Base-by-base conservation (phyloP, 2,113 vertebrate species). In the Pterocles gutturalis region DNA sequence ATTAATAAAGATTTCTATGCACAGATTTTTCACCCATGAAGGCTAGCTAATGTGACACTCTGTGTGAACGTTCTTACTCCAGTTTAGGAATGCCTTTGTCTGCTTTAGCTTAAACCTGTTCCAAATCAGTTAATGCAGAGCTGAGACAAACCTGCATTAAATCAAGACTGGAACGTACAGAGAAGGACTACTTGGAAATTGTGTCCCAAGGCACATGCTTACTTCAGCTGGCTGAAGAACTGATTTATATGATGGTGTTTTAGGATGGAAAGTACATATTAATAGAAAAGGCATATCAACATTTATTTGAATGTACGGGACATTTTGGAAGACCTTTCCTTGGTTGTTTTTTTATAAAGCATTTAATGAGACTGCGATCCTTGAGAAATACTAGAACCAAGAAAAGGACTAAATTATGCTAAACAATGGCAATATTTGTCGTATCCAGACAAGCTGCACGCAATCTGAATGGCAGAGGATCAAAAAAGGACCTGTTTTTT, bases 101-200 rank as follows among this genome's bases (percentile, higher is more conserved):
- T 49, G 51, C 9, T 95, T 76, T 34, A 77, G 24, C 12, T 62
- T 80, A 92, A 94, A 88, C 66, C 36, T 95, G 77, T 71, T 95
- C 48, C 36, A 0, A 83, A 87, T 80, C 69, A 87, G 28, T 65
- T 69, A 78, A 75, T 36, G 26, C 55, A 90, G 88, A 84, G 9
- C 48, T 41, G 45, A 92, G 46, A 80, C 76, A 95, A 97, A 97
- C 83, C 72, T 96, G 86, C 65, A 89, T 91, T 94, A 93, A 94
- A 92, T 96, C 80, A 95, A 94, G 80, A 45, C 57, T 89, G 91
- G 84, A 97, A 94, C 85, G 84, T 84, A 75, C 43, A 49, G 46
- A 82, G 53, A 78, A 85, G 22, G 28, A 84, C 72, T 92, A 66
- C 60, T 95, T 87, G 61, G 89, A 81, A 90, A 82, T 53, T 49